These are phyloP conservation scores for Amphiprion percula DNA, from an alignment of 2,113 vertebrate species.

Conservation along the genomic window DNA sequence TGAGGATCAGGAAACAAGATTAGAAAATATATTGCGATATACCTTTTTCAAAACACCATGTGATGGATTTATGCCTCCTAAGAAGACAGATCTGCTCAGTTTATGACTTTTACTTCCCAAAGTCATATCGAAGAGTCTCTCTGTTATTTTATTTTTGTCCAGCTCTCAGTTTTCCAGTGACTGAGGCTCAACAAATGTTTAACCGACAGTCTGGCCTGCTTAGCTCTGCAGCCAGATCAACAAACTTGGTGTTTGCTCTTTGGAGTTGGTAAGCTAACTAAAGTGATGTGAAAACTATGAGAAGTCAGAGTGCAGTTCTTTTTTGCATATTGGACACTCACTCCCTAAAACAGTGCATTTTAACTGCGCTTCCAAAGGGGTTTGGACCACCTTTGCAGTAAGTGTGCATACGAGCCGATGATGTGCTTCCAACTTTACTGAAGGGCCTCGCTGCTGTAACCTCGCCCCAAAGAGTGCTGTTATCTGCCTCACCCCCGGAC, in stretches of 20 bases:
- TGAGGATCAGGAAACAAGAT: too few species aligned
- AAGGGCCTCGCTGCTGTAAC: slow-evolving; percentile 43
- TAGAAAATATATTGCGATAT: too few species aligned
- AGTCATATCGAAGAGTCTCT: slow-evolving; percentile 7
- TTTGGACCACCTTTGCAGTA: slow-evolving; percentile 5
- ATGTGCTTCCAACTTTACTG: slow-evolving; percentile 8
- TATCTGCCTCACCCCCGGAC: slow-evolving; percentile 37
- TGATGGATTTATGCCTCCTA: slow-evolving; percentile 3
- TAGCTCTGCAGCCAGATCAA: too few species aligned
- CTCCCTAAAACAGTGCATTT: slow-evolving; percentile 8
- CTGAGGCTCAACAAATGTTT: too few species aligned
- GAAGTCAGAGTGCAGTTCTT: neutral
- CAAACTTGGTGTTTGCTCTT: neutral
- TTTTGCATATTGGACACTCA: slow-evolving; percentile 11
- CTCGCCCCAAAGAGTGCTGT: slow-evolving; percentile 18
- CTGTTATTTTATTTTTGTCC: too few species aligned
- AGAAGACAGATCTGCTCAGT: slow-evolving; percentile 35
- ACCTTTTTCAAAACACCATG: too few species aligned
- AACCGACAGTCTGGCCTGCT: too few species aligned
- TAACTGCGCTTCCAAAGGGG: slow-evolving; percentile 5
- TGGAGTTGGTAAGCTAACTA: neutral
- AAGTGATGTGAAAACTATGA: slow-evolving; percentile 1
- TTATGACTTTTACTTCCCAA: slow-evolving; percentile 4
- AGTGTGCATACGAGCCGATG: neutral
- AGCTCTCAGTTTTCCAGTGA: too few species aligned